phyloP scores from a whole-genome alignment of 2,113 vertebrate genomes.

The Brachirus orientalis region DNA sequence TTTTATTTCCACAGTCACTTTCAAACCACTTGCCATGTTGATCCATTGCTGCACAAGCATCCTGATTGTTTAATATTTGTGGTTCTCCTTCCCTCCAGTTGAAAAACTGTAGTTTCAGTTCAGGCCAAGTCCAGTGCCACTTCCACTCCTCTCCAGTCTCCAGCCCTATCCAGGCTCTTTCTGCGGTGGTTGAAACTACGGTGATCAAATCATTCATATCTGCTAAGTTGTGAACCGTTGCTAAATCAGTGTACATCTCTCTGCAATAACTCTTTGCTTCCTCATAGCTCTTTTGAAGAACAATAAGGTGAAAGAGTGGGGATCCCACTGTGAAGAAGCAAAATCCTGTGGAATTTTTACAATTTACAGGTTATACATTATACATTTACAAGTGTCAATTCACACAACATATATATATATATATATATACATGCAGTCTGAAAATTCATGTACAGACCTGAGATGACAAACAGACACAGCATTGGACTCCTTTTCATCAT shows the following conservation, averaged over 20 bases:
- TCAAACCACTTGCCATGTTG: slow-evolving; percentile 63
- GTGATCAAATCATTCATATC: slow-evolving; percentile 48
- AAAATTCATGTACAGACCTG: slow-evolving; percentile 62
- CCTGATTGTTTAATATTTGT: background rate
- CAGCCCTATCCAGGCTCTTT: slow-evolving; percentile 72
- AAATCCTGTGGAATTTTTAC: slow-evolving; percentile 55
- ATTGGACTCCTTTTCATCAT: slow-evolving; percentile 24
- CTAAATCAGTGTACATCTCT: slow-evolving; percentile 64
- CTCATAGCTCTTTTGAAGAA: slow-evolving; percentile 17
- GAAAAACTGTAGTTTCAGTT: slow-evolving; percentile 45
- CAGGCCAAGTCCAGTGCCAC: slow-evolving; percentile 71
- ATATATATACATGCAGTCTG: background rate
- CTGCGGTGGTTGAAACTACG: slow-evolving; percentile 1
- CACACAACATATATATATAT: background rate
- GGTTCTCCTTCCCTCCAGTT: slow-evolving; percentile 63
- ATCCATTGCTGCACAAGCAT: slow-evolving; percentile 66
- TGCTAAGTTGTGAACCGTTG: slow-evolving; percentile 55
- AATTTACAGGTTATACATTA: no score
- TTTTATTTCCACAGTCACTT: slow-evolving; percentile 42
- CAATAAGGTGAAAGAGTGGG: slow-evolving; percentile 57
- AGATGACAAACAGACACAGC: slow-evolving; percentile 50
- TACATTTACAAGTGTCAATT: slow-evolving; percentile 1
- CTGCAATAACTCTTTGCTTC: slow-evolving; percentile 69
- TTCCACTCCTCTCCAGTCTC: slow-evolving; percentile 31
- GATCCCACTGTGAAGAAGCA: slow-evolving; percentile 34